Evolutionary conservation across 2,797 vertebrate species (phyloP), one percentile per base, ranked within the genome.

Genomic region (Xenops minutus): DNA sequence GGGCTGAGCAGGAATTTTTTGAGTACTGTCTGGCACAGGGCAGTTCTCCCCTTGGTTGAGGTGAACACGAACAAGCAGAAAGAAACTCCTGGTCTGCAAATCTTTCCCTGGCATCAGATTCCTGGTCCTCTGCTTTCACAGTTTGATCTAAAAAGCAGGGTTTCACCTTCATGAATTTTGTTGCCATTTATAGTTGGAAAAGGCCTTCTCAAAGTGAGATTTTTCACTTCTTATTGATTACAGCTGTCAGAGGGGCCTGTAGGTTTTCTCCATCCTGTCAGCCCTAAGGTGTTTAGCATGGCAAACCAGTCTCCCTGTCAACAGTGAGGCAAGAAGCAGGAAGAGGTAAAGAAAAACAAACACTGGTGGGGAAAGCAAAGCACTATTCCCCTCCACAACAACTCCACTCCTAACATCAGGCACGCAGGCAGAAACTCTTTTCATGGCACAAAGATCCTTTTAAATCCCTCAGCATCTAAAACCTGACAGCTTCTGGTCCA

Each of bases 221-320:
- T 89, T 94, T 91, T 92, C 55, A 63, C 71, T 86, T 68, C 64
- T 89, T 97, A 96, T 93, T 92, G 95, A 95, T 94, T 88, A 92
- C 63, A 76, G 82, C 89, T 95, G 91, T 94, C 93, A 96, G 88
- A 92, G 49, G 52, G 94, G 74, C 73, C 88, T 49, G 85, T 14
- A 84, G 84, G 69, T 91, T 92, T 91, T 75, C 89, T 94, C 78
- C 79, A 84, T 41, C 73, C 89, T 76, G 88, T 88, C 91, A 93
- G 34, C 27, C 52, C 27, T 26, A 20, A 91, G 52, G 74, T 86
- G 61, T 88, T 95, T 49, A 95, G 37, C 73, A 86, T 76, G 87
- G 87, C 69, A 93, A 81, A 92, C 29, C 79, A 85, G 58, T 22
- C 58, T 88, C 23, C 69, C 55, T 85, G 89, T 68, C 91, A 94